Evolutionary conservation across 1,140 invertebrate species (phyloP).

Genomic region (Neotoxoptera formosana): DNA sequence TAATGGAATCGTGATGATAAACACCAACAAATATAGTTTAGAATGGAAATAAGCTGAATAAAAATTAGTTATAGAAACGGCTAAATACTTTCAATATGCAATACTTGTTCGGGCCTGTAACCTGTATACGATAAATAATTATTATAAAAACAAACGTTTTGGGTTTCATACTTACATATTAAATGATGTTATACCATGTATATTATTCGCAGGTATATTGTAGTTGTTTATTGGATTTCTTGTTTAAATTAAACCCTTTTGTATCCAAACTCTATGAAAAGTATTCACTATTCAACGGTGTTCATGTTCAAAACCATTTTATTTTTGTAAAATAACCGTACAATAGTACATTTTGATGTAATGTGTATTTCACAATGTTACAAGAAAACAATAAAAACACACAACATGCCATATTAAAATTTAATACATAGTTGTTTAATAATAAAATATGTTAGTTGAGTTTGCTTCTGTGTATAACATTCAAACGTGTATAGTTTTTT

Average conservation of each 20-base stretch:
- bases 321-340: not conserved
- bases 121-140: not conserved
- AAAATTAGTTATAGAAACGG: not conserved
- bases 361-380: not conserved
- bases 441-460: slow-evolving; percentile 3
- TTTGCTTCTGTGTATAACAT: not conserved
- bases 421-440: not conserved
- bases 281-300: not conserved
- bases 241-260: slow-evolving; percentile 6
- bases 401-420: not conserved
- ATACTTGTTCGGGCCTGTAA: not conserved
- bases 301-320: not conserved
- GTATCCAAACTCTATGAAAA: not conserved
- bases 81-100: not conserved
- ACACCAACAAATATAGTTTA: not conserved
- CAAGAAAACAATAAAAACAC: not conserved
- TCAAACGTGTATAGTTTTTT: not conserved
- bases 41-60: not conserved
- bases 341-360: not conserved
- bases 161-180: not conserved
- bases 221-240: slow-evolving; percentile 1
- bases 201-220: not conserved
- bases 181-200: not conserved
- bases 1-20: not conserved
- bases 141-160: slow-evolving; percentile 5